phyloP scores from a whole-genome alignment of 2,113 vertebrate genomes.

The Oncorhynchus gorbuscha region DNA sequence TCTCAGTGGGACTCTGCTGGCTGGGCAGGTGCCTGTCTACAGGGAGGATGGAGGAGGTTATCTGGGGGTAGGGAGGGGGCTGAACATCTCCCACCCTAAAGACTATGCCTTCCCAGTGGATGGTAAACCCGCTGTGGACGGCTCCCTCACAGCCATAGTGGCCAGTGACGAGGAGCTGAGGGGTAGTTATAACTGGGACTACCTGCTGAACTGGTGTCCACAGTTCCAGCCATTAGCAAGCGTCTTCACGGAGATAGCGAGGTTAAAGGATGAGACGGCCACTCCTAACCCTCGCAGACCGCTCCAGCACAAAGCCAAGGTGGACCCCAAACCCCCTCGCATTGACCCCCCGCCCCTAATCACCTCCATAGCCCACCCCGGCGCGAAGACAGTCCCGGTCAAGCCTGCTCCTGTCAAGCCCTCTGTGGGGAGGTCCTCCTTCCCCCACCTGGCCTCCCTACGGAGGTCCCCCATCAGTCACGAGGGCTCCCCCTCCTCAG shows the following conservation, averaged over 20 bases:
- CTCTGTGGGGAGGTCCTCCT: slow-evolving; percentile 81
- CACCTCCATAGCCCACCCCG: slow-evolving; percentile 94
- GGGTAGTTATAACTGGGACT: slow-evolving; percentile 99
- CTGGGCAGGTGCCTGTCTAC: slow-evolving; percentile 84
- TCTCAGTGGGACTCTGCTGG: slow-evolving; percentile 83
- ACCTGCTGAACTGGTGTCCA: slow-evolving; percentile 97
- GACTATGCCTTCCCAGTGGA: slow-evolving; percentile 95
- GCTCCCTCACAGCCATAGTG: slow-evolving; percentile 93
- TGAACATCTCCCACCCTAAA: slow-evolving; percentile 86
- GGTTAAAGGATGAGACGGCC: slow-evolving; percentile 92
- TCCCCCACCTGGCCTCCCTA: slow-evolving; percentile 83
- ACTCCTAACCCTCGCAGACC: slow-evolving; percentile 80
- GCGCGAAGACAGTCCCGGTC: slow-evolving; percentile 94
- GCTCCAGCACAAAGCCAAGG: slow-evolving; percentile 83
- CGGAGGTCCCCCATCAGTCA: slow-evolving; percentile 94
- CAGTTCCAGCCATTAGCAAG: slow-evolving; percentile 96
- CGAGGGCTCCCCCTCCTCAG: slow-evolving; percentile 92
- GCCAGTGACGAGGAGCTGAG: slow-evolving; percentile 96
- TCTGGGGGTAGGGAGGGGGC: slow-evolving; percentile 83
- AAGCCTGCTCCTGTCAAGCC: slow-evolving; percentile 77
- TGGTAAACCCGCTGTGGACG: slow-evolving; percentile 89
- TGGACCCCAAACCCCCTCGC: slow-evolving; percentile 88
- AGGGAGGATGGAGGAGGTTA: slow-evolving; percentile 85
- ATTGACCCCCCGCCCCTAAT: slow-evolving; percentile 97
- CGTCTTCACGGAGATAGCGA: slow-evolving; percentile 95